These are phyloP conservation scores for Theonella swinhoei DNA, from an alignment of 37 sponge, comb jelly and placozoan species.

Conservation along the genomic window DNA sequence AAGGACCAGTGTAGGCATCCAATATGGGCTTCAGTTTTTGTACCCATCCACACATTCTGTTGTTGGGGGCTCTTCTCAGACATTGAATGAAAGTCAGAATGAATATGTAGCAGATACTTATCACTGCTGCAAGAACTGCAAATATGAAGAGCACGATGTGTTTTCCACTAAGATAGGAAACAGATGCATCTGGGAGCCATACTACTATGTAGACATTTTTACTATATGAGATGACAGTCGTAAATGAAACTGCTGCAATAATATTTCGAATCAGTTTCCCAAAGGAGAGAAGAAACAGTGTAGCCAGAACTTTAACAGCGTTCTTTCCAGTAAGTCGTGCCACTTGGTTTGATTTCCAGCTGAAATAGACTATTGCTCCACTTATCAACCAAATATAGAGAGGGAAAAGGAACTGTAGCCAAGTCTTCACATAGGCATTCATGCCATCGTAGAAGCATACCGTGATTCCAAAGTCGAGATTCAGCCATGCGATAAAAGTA, in stretches of 20 bases:
- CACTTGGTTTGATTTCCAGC: neutral
- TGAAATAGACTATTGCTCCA: neutral
- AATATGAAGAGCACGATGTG: slow-evolving; percentile 12
- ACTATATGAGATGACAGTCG: neutral
- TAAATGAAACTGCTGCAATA: neutral
- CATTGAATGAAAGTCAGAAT: slow-evolving; percentile 6
- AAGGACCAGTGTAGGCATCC: slow-evolving; percentile 9
- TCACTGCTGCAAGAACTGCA: neutral
- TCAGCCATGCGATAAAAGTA: no score
- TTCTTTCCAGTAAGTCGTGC: neutral
- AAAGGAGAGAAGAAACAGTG: slow-evolving; percentile 21
- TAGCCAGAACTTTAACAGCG: slow-evolving; percentile 22
- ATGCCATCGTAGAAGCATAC: slow-evolving; percentile 37
- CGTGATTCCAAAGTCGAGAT: no score
- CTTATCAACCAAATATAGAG: neutral
- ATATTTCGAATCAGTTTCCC: slow-evolving; percentile 3
- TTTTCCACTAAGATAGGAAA: neutral
- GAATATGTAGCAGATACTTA: neutral
- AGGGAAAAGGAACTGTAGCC: slow-evolving; percentile 32
- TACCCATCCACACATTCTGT: neutral
- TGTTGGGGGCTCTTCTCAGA: neutral
- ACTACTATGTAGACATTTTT: neutral
- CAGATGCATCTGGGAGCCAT: neutral
- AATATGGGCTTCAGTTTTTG: neutral
- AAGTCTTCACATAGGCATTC: slow-evolving; percentile 22